These are phyloP conservation scores for Pangasianodon hypophthalmus DNA, from an alignment of 2,113 vertebrate genomes.

Conservation along the genomic window DNA sequence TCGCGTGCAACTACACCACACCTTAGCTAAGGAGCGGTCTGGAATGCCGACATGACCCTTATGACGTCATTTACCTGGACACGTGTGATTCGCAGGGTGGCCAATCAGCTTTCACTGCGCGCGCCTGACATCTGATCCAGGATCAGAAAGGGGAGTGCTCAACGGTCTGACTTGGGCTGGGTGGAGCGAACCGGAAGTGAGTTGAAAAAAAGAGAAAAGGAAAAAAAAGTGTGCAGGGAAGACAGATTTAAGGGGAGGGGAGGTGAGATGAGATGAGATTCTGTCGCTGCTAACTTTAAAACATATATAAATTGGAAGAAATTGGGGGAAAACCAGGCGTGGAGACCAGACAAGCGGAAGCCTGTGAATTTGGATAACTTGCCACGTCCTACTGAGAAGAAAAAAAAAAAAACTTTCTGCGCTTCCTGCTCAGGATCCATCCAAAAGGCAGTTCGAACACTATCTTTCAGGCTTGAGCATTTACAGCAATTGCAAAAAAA, in stretches of 20 bases:
- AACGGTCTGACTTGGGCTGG: constrained; percentile 53
- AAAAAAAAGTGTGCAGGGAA: constrained; percentile 54
- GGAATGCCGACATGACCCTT: constrained; percentile 44
- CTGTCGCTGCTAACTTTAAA: background rate
- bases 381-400: constrained; percentile 43
- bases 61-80: constrained; percentile 55
- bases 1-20: background rate
- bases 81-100: constrained; percentile 47
- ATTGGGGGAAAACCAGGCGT: background rate
- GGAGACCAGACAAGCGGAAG: constrained; percentile 35
- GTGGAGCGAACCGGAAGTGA: constrained; percentile 61
- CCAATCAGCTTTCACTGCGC: constrained; percentile 19
- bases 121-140: constrained; percentile 23
- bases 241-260: constrained; percentile 44
- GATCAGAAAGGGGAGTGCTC: constrained; percentile 31
- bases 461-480: background rate
- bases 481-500: background rate
- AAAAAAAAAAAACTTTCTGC: constrained; percentile 14
- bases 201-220: background rate
- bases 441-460: background rate
- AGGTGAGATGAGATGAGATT: background rate
- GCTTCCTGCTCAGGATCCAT: constrained; percentile 3
- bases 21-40: constrained; percentile 47
- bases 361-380: constrained; percentile 36
- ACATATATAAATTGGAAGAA: background rate